Conservation (phyloP, 1,140 invertebrate species). For the Hermetia illucens region DNA sequence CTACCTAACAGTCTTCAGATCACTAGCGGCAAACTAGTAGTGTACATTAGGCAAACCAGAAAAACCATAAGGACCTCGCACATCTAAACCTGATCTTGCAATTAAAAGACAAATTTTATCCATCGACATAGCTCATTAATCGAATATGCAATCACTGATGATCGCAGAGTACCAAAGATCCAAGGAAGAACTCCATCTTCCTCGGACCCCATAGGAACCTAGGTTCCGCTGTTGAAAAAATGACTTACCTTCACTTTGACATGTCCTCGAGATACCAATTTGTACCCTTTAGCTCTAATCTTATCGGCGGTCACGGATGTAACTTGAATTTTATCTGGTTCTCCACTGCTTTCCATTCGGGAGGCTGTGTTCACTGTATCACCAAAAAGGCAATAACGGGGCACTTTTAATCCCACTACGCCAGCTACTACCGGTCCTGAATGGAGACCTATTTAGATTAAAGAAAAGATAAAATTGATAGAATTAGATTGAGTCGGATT, state of each 20-base stretch:
- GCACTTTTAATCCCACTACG: conserved; percentile 63
- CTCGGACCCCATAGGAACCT: conserved; percentile 7
- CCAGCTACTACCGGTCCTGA: conserved; percentile 61
- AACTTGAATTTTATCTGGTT: conserved; percentile 29
- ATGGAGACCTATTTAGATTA: conserved; percentile 40
- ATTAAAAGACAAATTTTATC: too few relatives aligned
- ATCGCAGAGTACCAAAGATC: too few relatives aligned
- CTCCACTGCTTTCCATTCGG: conserved; percentile 49
- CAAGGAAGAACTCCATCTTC: conserved; percentile 3
- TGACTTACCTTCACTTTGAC: conserved; percentile 58
- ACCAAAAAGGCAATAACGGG: conserved; percentile 66
- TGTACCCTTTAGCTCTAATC: conserved; percentile 35
- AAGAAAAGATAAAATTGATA: not conserved
- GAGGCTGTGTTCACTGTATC: conserved; percentile 80
- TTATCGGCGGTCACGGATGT: conserved; percentile 26
- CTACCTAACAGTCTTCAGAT: too few relatives aligned
- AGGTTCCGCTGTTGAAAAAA: not conserved
- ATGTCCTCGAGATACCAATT: conserved; percentile 45
- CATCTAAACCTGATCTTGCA: too few relatives aligned
- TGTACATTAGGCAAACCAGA: too few relatives aligned
- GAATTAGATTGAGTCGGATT: not conserved
- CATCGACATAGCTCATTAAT: too few relatives aligned
- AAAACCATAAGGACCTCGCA: too few relatives aligned
- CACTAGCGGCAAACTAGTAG: too few relatives aligned
- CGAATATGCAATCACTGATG: too few relatives aligned